These are phyloP conservation scores for Caenorhabditis afra DNA, from an alignment of 2,888 invertebrate genomes.

Conservation along the genomic window DNA sequence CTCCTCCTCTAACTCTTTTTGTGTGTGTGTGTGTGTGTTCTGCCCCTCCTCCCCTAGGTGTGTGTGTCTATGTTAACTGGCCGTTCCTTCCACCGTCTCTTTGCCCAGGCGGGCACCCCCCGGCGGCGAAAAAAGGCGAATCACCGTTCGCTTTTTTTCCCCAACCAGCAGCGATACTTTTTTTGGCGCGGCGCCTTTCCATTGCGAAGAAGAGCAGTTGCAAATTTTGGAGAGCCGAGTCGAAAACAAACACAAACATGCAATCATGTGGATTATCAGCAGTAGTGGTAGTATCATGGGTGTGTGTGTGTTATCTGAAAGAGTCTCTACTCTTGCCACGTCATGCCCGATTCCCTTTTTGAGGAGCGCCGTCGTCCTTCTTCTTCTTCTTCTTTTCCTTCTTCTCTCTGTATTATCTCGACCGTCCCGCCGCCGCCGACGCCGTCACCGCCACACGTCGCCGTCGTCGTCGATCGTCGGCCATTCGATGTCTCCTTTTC, in stretches of 20 bases:
- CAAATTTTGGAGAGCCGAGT: no score
- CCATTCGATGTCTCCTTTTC: no score
- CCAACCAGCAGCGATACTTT: not conserved
- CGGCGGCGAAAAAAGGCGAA: not conserved
- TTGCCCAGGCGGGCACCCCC: constrained; percentile 51
- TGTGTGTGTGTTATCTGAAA: not conserved
- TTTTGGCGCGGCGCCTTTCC: constrained; percentile 12
- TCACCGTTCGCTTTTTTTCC: constrained; percentile 9
- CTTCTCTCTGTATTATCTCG: no score
- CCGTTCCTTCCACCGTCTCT: constrained; percentile 61
- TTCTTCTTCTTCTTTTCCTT: not conserved
- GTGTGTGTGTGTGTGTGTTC: not conserved
- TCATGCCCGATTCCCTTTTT: constrained; percentile 14
- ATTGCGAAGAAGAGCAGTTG: constrained; percentile 8
- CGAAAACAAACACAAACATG: no score
- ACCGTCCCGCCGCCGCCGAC: not conserved
- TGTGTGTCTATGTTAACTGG: constrained; percentile 21
- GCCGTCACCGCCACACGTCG: no score
- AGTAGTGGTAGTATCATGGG: no score
- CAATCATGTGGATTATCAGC: no score
- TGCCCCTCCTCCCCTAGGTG: constrained; percentile 11
- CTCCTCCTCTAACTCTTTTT: constrained; percentile 9
- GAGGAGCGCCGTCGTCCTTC: not conserved
- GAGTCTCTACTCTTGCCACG: constrained; percentile 44
- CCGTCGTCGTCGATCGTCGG: no score